These are phyloP conservation scores for Pyralis farinalis DNA, from an alignment of 2,888 invertebrate species.

Conservation along the genomic window DNA sequence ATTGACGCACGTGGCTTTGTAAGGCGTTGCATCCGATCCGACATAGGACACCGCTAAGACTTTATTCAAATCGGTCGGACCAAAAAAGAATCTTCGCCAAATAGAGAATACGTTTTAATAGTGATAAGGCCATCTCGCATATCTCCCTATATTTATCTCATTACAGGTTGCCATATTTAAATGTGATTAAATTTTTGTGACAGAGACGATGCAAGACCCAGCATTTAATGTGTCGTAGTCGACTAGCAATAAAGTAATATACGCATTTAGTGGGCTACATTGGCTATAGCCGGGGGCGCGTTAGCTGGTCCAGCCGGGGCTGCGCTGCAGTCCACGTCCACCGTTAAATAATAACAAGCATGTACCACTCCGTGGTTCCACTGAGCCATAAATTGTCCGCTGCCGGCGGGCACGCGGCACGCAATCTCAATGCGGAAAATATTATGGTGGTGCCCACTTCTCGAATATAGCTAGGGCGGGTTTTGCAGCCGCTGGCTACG, in stretches of 20 bases:
- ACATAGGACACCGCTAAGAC: conserved; percentile 59
- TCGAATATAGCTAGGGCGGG: conserved; percentile 38
- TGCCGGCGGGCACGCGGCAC: conserved; percentile 75
- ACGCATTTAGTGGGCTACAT: conserved; percentile 53
- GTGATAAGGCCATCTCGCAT: conserved; percentile 51
- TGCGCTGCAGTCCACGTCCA: conserved; percentile 43
- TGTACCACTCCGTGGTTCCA: conserved; percentile 51
- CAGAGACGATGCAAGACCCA: too few species aligned
- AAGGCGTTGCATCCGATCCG: conserved; percentile 45
- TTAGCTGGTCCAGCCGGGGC: conserved; percentile 45
- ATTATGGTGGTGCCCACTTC: conserved; percentile 32
- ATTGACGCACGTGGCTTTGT: conserved; percentile 47
- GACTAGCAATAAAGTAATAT: conserved; percentile 43
- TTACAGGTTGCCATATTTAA: conserved; percentile 9
- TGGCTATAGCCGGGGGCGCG: conserved; percentile 61
- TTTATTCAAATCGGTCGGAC: conserved; percentile 55
- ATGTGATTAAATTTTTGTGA: background rate
- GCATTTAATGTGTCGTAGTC: conserved; percentile 1
- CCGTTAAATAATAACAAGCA: conserved; percentile 69
- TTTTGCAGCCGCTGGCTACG: conserved; percentile 41
- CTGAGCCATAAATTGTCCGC: conserved; percentile 72
- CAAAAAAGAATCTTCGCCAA: conserved; percentile 47
- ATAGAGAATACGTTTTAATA: conserved; percentile 43
- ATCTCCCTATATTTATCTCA: conserved; percentile 44
- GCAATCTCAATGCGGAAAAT: conserved; percentile 79